Percentiles rank a stretch among this genome's conserved stretches.
Evolutionary conservation across 2,888 invertebrate species (phyloP).

Genomic region (Eudemis profundana): DNA sequence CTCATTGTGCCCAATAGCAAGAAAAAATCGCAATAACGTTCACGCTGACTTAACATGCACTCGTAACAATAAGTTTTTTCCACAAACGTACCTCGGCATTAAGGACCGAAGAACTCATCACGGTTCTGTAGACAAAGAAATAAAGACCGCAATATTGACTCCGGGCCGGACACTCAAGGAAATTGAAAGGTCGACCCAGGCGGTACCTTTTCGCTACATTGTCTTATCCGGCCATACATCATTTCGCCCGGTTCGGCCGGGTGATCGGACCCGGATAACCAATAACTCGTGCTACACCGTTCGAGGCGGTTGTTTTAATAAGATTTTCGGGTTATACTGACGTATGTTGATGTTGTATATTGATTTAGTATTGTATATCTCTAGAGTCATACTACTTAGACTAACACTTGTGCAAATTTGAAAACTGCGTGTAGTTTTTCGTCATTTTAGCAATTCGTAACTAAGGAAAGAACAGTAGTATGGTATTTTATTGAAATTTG

Average conservation of each 20-base stretch:
- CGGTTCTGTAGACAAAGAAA: constrained; percentile 57
- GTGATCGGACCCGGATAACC: constrained; percentile 58
- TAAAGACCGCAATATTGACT: constrained; percentile 57
- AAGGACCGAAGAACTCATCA: constrained; percentile 58
- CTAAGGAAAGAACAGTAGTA: not conserved
- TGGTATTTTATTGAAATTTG: not conserved
- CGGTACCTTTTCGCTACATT: constrained; percentile 70
- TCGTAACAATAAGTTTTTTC: constrained; percentile 20
- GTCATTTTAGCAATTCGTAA: no score
- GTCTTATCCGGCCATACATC: constrained; percentile 74
- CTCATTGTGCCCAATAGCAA: not conserved
- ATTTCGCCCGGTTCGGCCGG: constrained; percentile 61
- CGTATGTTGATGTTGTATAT: not conserved
- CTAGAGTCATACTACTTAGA: no score
- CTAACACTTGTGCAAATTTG: no score
- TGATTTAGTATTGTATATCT: not conserved
- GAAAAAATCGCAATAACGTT: not conserved
- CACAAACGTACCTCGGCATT: constrained; percentile 32
- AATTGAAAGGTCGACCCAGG: constrained; percentile 78
- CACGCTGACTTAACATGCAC: constrained; percentile 6
- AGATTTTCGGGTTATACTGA: constrained; percentile 49
- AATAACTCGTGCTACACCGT: constrained; percentile 52
- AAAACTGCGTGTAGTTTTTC: no score
- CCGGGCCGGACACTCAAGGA: constrained; percentile 70
- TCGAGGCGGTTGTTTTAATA: constrained; percentile 66